These are phyloP conservation scores for Tetrax tetrax DNA, from an alignment of 2,113 vertebrate genomes.

Conservation along the genomic window DNA sequence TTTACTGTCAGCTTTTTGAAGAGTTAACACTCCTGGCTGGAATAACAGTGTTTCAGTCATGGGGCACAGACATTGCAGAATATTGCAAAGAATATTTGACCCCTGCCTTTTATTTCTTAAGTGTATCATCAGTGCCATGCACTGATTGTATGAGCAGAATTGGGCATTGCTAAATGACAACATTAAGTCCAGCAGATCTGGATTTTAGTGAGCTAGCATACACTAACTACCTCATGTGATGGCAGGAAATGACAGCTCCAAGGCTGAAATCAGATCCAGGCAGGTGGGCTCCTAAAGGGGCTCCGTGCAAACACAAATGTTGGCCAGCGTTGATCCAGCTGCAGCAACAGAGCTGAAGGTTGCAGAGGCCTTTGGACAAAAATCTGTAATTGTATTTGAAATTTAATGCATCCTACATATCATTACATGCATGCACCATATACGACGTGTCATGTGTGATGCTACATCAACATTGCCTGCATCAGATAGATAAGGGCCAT, in stretches of 20 bases:
- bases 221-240: background rate
- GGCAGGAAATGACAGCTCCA: conserved; percentile 47
- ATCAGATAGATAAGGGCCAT: background rate
- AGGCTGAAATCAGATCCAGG: conserved; percentile 45
- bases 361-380: background rate
- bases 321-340: background rate
- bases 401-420: background rate
- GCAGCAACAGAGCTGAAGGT: background rate
- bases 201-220: background rate
- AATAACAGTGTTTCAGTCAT: background rate
- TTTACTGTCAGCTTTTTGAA: background rate
- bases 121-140: background rate
- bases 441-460: background rate
- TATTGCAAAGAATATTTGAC: conserved; percentile 17
- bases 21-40: background rate
- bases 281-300: conserved; percentile 39
- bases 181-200: background rate
- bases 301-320: background rate
- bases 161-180: background rate
- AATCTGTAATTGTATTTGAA: background rate
- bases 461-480: background rate
- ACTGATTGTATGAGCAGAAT: background rate
- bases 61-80: background rate
- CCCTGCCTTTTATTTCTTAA: conserved; percentile 48
- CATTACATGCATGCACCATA: background rate